Base-by-base conservation (phyloP, 2,113 vertebrate species). In the Struthidea cinerea region DNA sequence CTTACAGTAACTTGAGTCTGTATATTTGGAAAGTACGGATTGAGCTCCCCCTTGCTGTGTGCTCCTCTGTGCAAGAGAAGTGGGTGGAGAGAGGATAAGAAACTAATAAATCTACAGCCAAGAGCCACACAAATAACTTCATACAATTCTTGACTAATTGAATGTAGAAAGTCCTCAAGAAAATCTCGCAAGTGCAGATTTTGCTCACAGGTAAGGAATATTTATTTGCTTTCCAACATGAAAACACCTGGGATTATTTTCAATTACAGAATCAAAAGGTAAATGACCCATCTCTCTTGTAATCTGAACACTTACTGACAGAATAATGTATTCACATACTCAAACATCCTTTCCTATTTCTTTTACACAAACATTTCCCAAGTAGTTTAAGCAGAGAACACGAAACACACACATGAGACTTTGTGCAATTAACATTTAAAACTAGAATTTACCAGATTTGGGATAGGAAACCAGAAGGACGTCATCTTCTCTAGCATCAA, bases 391-490 rank as follows among this genome's bases (percentile, higher is more conserved):
- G 52, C 70, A 59, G 30, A 76, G 17, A 82, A 47, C 16, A 10
- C 23, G 35, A 70, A 82, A 56, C 16, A 79, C 56, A 75, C 27
- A 39, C 30, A 35, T 27, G 46, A 84, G 42, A 56, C 18, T 50
- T 77, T 19, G 39, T 55, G 60, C 16, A 77, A 41, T 56, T 73
- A 60, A 75, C n/a, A 37, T 13, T 11, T 69, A n/a, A 76, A 93
- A 88, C 35, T 13, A 71, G 74, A 90, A 83, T 80, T 94, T 97
- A 98, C 98, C 98, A 67, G 98, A 98, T 85, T 98, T 98, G 21
- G 98, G 98, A 19, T 98, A 98, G 68, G 98, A 98, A 82, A 98
- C 97, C 83, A 98, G 89, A 84, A 98, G 97, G 20, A 98, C 42
- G 24, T 98, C 98, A 52, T 98, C 98, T 90, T 98, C 97, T 96